Evolutionary conservation across 1,140 invertebrate genomes (phyloP).

Genomic region (Drosophila kanapiae): DNA sequence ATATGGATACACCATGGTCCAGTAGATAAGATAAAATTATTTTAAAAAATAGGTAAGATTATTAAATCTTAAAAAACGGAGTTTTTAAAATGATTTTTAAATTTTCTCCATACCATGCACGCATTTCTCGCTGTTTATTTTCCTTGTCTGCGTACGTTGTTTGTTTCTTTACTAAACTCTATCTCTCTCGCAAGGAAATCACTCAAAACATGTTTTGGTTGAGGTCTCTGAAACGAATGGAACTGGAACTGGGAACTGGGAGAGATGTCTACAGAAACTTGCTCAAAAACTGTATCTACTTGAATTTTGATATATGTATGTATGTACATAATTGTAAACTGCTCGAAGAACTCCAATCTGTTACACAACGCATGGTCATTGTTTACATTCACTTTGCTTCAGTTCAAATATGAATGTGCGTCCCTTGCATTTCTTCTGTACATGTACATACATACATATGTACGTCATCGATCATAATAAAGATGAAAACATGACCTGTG

Average conservation of each 20-base stretch:
- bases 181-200: slow-evolving; percentile 19
- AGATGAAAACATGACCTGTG: background rate
- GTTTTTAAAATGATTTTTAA: background rate
- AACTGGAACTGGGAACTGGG: slow-evolving; percentile 36
- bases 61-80: background rate
- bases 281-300: slow-evolving; percentile 50
- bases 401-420: slow-evolving; percentile 11
- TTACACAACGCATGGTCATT: slow-evolving; percentile 67
- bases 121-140: slow-evolving; percentile 29
- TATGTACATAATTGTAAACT: slow-evolving; percentile 49
- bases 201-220: slow-evolving; percentile 56
- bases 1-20: too few species aligned
- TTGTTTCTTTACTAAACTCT: slow-evolving; percentile 10
- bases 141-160: slow-evolving; percentile 3
- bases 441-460: background rate
- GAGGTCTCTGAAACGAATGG: slow-evolving; percentile 35
- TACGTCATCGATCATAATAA: slow-evolving; percentile 12
- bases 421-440: slow-evolving; percentile 4
- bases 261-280: slow-evolving; percentile 20
- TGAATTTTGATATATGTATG: slow-evolving; percentile 43
- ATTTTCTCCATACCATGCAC: background rate
- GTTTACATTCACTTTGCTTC: slow-evolving; percentile 55
- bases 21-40: too few species aligned
- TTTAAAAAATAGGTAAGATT: background rate
- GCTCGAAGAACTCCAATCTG: slow-evolving; percentile 48